Conservation (phyloP, 2,113 vertebrate genomes). For the Hemiscyllium ocellatum region DNA sequence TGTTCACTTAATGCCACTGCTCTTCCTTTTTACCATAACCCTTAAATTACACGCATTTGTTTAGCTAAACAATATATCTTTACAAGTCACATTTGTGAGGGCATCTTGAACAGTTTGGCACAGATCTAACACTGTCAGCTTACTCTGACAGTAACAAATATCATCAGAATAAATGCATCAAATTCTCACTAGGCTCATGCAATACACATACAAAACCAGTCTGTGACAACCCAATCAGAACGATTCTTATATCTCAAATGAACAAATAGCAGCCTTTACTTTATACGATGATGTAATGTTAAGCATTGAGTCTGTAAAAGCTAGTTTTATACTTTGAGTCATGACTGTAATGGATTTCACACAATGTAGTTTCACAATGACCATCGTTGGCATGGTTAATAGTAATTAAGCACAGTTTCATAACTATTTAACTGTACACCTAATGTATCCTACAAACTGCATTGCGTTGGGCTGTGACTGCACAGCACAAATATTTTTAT, state of each 20-base stretch:
- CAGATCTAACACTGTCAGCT: not conserved
- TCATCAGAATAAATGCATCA: slow-evolving; percentile 3
- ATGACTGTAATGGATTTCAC: not conserved
- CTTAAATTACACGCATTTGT: not conserved
- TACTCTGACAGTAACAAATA: not conserved
- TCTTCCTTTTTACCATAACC: not conserved
- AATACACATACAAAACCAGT: slow-evolving; percentile 10
- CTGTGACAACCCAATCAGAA: not conserved
- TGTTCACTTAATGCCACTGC: too few species aligned
- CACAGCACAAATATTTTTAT: not conserved
- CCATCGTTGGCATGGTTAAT: not conserved
- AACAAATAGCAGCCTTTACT: not conserved
- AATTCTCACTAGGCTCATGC: not conserved
- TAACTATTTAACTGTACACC: not conserved
- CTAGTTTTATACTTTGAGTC: not conserved
- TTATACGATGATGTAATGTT: not conserved
- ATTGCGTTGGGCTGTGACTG: not conserved
- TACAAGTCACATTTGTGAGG: slow-evolving; percentile 25
- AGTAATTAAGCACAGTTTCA: not conserved
- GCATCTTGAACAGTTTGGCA: not conserved
- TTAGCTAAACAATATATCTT: not conserved
- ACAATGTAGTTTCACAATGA: not conserved
- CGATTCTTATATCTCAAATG: not conserved
- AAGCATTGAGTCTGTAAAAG: not conserved
- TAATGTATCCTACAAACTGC: not conserved